These are phyloP conservation scores for Sisor rabdophorus DNA, from an alignment of 2,113 vertebrate genomes.

Conservation along the genomic window DNA sequence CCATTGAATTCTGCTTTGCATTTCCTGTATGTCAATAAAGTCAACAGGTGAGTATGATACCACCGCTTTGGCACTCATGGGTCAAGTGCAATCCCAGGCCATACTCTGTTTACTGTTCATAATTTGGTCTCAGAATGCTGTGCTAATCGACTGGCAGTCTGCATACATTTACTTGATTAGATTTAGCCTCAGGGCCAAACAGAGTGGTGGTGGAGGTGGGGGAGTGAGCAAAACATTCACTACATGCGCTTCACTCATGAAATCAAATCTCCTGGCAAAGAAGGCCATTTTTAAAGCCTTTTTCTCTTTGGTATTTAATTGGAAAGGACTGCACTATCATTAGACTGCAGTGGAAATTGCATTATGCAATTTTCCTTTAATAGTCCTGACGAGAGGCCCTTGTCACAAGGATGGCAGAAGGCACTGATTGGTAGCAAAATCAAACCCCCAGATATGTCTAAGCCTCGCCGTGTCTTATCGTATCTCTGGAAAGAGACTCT, in stretches of 20 bases:
- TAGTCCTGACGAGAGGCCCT: constrained; percentile 48
- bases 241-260: constrained; percentile 50
- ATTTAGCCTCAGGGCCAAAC: constrained; percentile 46
- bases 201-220: background rate
- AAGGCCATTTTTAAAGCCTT: constrained; percentile 47
- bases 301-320: constrained; percentile 54
- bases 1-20: background rate
- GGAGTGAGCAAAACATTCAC: background rate
- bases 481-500: constrained; percentile 39
- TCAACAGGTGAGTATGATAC: background rate
- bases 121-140: constrained; percentile 38
- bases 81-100: background rate
- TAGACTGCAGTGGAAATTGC: constrained; percentile 50
- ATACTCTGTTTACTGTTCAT: constrained; percentile 37
- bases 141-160: constrained; percentile 35
- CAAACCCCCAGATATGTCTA: constrained; percentile 43
- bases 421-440: constrained; percentile 46
- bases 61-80: background rate
- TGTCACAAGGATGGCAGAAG: constrained; percentile 43
- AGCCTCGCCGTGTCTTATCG: constrained; percentile 48
- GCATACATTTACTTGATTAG: constrained; percentile 46
- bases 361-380: constrained; percentile 57
- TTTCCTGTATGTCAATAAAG: background rate
- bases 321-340: constrained; percentile 54
- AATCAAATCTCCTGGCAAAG: constrained; percentile 54